A percentile compares a stretch with the other conserved stretches of the same genome.
phyloP scores from a whole-genome alignment of 2,888 invertebrate genomes.

The Acanthosepion pharaonis region DNA sequence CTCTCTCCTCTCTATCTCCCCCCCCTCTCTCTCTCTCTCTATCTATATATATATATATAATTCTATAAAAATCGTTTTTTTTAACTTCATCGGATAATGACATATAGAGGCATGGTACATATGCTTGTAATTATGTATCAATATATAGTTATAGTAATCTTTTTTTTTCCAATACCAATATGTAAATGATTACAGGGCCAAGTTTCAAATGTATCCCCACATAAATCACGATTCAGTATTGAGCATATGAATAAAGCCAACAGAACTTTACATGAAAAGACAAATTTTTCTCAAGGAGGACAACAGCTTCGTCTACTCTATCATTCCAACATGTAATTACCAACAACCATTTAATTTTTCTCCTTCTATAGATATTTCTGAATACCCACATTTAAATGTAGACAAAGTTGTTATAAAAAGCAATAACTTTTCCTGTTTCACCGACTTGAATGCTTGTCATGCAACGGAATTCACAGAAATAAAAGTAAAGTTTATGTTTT shows the following conservation, averaged over 20 bases:
- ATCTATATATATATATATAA: too few species aligned
- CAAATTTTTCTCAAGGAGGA: background rate
- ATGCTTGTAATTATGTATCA: background rate
- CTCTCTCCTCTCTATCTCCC: too few species aligned
- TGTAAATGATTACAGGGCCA: background rate
- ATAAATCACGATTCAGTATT: background rate
- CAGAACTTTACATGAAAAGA: background rate
- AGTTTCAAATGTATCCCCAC: background rate
- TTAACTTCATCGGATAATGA: background rate
- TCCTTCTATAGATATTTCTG: background rate
- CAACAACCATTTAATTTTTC: background rate
- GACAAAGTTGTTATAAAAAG: background rate
- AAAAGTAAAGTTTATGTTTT: background rate
- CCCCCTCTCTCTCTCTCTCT: too few species aligned
- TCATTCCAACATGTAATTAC: background rate
- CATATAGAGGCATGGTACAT: background rate
- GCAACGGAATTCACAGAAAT: background rate
- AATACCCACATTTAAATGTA: background rate
- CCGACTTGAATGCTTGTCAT: background rate
- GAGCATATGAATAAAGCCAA: background rate
- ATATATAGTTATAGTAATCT: background rate
- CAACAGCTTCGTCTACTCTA: background rate
- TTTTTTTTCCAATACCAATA: background rate
- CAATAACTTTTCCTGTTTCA: background rate
- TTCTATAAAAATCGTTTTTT: background rate